Percentiles rank a stretch among this genome's conserved stretches.
phyloP scores from a whole-genome alignment of 2,888 invertebrate species.

The Mesodorylaimus sp. region DNA sequence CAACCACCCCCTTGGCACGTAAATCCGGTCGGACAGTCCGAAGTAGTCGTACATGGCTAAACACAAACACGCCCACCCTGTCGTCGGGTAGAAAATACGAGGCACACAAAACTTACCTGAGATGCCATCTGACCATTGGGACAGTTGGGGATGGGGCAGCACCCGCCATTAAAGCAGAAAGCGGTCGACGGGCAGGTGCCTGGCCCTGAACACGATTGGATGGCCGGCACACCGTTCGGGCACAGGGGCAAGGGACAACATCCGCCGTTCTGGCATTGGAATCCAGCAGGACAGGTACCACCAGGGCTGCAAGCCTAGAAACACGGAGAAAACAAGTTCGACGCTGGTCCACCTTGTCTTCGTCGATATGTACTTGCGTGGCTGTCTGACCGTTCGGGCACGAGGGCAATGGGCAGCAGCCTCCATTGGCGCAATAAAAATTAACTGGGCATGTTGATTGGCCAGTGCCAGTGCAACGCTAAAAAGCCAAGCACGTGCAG shows the following conservation, averaged over 20 bases:
- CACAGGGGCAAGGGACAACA: conserved; percentile 6
- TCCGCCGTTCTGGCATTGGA: conserved; percentile 7
- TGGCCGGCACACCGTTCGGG: background rate
- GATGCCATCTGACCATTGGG: conserved; percentile 15
- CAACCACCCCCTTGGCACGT: conserved; percentile 7
- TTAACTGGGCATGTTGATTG: conserved; percentile 1
- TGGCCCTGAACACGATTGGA: conserved; percentile 4
- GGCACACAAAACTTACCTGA: background rate
- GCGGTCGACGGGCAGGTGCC: conserved; percentile 5
- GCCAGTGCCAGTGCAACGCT: conserved; percentile 4
- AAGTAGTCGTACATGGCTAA: too few species aligned
- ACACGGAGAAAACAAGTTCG: background rate
- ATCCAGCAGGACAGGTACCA: background rate
- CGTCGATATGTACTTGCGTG: background rate
- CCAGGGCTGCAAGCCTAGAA: background rate
- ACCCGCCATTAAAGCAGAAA: conserved; percentile 23
- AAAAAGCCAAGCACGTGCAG: too few species aligned
- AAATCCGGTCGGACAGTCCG: background rate
- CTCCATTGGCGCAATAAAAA: conserved; percentile 5
- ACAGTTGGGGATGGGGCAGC: conserved; percentile 26
- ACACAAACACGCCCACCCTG: too few species aligned
- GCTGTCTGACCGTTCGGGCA: conserved; percentile 4
- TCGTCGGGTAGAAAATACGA: too few species aligned
- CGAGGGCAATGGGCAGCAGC: conserved; percentile 5
- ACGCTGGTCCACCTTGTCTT: background rate